Evolutionary conservation across 2,113 vertebrate genomes (phyloP).

Genomic region (Callionymus lyra): DNA sequence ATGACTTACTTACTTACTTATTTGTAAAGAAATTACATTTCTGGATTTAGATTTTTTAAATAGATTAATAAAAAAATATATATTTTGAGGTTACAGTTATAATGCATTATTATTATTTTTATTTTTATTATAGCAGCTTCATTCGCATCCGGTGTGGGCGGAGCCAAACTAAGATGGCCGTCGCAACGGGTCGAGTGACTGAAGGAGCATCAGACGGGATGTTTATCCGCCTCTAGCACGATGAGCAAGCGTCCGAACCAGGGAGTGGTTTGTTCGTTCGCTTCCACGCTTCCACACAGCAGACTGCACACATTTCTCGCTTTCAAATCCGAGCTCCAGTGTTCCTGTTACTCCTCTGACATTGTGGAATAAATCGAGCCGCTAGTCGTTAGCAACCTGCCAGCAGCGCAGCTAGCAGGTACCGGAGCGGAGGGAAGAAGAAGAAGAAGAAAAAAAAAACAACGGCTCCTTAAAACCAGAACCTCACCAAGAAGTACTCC

Average conservation of each 20-base stretch:
- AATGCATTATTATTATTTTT: too few relatives aligned
- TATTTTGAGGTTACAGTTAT: too few relatives aligned
- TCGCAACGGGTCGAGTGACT: slow-evolving; percentile 39
- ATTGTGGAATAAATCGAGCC: slow-evolving; percentile 45
- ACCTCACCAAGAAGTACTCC: neutral
- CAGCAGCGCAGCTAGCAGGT: slow-evolving; percentile 33
- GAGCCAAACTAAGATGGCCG: slow-evolving; percentile 67
- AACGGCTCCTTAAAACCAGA: neutral
- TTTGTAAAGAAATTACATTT: too few relatives aligned
- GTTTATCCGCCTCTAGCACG: slow-evolving; percentile 42
- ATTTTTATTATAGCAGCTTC: too few relatives aligned
- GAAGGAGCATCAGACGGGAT: slow-evolving; percentile 40
- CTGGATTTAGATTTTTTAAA: too few relatives aligned
- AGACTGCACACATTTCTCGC: neutral
- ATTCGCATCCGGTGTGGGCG: slow-evolving; percentile 27
- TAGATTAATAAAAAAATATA: too few relatives aligned
- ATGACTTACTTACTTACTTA: too few relatives aligned
- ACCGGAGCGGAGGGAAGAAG: too few relatives aligned
- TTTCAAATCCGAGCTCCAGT: neutral
- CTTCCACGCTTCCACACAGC: slow-evolving; percentile 1
- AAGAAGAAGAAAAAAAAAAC: too few relatives aligned
- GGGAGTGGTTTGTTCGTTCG: slow-evolving; percentile 16
- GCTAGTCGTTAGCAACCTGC: slow-evolving; percentile 36
- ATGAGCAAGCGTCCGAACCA: slow-evolving; percentile 20
- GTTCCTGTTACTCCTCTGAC: slow-evolving; percentile 30